Percentiles rank a stretch among this genome's conserved stretches.
phyloP scores from a whole-genome alignment of 2,113 vertebrate genomes.

The Leucoraja erinaceus region DNA sequence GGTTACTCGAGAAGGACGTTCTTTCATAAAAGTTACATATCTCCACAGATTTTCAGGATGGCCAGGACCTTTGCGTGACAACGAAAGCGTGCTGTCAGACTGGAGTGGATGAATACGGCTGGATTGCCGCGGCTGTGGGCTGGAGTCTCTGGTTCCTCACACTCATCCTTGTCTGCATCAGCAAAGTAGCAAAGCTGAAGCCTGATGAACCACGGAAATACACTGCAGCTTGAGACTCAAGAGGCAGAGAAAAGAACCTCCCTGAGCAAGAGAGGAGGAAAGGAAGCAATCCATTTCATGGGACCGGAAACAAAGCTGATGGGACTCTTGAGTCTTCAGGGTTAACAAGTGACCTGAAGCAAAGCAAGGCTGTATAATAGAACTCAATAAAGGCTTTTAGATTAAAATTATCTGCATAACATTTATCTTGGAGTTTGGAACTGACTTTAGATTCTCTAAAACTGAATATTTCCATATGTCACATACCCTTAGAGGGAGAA shows the following conservation, averaged over 20 bases:
- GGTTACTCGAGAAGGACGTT: not conserved
- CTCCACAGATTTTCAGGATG: constrained; percentile 36
- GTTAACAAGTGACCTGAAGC: not conserved
- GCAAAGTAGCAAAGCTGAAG: constrained; percentile 54
- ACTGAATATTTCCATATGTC: not conserved
- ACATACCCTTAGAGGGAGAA: not conserved
- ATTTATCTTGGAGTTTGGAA: not conserved
- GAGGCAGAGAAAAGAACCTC: not conserved
- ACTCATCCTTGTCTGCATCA: constrained; percentile 65
- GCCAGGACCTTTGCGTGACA: constrained; percentile 46
- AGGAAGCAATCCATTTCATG: not conserved
- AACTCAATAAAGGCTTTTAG: not conserved
- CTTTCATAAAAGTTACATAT: not conserved
- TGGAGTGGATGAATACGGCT: constrained; percentile 57
- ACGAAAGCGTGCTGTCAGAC: constrained; percentile 52
- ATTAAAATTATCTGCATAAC: not conserved
- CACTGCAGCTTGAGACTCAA: constrained; percentile 45
- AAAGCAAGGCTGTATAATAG: not conserved
- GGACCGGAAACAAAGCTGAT: too few relatives aligned
- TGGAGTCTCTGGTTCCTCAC: constrained; percentile 74
- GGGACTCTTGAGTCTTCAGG: not conserved
- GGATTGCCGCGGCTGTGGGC: constrained; percentile 62
- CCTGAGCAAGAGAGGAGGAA: not conserved
- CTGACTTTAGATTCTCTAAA: not conserved
- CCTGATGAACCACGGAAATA: constrained; percentile 59